Evolutionary conservation across 1,140 invertebrate genomes (phyloP).

Genomic region (Muscidifurax raptorellus): DNA sequence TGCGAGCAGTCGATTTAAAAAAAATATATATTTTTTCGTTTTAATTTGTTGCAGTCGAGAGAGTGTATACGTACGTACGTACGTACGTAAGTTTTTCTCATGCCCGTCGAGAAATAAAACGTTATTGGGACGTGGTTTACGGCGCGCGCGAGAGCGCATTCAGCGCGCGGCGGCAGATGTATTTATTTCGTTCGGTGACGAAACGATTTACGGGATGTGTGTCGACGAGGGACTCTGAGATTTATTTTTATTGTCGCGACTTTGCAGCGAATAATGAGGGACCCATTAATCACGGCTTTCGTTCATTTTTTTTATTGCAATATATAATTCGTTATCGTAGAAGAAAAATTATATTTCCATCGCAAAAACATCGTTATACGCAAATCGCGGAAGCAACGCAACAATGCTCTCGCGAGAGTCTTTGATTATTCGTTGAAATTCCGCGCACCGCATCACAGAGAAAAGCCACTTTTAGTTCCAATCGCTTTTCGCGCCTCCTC

Average conservation of each 20-base stretch:
- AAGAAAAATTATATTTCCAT: no score
- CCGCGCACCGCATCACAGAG: not conserved
- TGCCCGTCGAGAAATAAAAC: slow-evolving; percentile 11
- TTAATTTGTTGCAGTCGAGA: not conserved
- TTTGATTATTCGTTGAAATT: slow-evolving; percentile 34
- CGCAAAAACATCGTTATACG: no score
- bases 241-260: not conserved
- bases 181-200: slow-evolving; percentile 1
- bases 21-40: slow-evolving; percentile 37
- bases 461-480: slow-evolving; percentile 35
- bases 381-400: no score
- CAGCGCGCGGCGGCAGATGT: not conserved
- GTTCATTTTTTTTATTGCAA: no score
- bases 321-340: not conserved
- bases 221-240: not conserved
- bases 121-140: not conserved
- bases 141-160: no score
- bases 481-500: slow-evolving; percentile 1
- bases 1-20: slow-evolving; percentile 16
- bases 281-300: slow-evolving; percentile 2
- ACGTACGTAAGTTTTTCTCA: slow-evolving; percentile 23
- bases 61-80: no score
- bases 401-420: no score
- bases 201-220: slow-evolving; percentile 10
- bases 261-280: not conserved